phyloP scores from a whole-genome alignment of 2,888 invertebrate genomes.

The Agrypnus murinus region DNA sequence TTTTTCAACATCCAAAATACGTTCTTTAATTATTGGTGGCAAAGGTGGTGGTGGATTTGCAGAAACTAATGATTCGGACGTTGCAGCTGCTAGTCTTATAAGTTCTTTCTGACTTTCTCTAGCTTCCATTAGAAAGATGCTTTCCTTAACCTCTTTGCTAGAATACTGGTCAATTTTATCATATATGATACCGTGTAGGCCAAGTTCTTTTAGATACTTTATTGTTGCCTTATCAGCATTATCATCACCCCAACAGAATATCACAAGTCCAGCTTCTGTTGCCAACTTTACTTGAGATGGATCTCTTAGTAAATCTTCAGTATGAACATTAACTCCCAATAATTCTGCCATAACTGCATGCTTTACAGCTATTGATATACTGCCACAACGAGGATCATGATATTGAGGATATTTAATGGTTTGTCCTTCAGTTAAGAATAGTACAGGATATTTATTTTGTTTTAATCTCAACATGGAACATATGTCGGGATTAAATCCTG shows the following conservation, averaged over 20 bases:
- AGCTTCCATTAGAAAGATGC: slow-evolving; percentile 87
- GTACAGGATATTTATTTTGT: slow-evolving; percentile 97
- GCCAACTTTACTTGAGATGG: slow-evolving; percentile 86
- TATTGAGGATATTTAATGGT: slow-evolving; percentile 83
- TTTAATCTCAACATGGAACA: slow-evolving; percentile 95
- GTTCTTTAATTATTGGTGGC: slow-evolving; percentile 58
- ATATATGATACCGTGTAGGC: slow-evolving; percentile 96
- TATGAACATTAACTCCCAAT: slow-evolving; percentile 93
- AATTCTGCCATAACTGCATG: slow-evolving; percentile 88
- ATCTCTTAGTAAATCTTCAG: slow-evolving; percentile 92
- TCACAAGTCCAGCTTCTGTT: slow-evolving; percentile 86
- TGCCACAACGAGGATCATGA: slow-evolving; percentile 87
- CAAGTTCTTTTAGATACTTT: slow-evolving; percentile 88
- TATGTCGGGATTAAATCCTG: slow-evolving; percentile 97
- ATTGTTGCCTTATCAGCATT: slow-evolving; percentile 92
- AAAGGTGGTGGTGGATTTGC: slow-evolving; percentile 12
- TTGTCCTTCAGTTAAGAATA: slow-evolving; percentile 88
- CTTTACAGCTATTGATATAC: slow-evolving; percentile 87
- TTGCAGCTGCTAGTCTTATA: slow-evolving; percentile 70
- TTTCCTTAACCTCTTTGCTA: slow-evolving; percentile 84
- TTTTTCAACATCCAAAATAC: slow-evolving; percentile 68
- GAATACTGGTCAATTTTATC: slow-evolving; percentile 91
- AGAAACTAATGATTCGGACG: slow-evolving; percentile 60
- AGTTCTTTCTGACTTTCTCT: slow-evolving; percentile 82
- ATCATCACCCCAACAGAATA: slow-evolving; percentile 99